Evolutionary conservation across 2,113 vertebrate genomes (phyloP).

Genomic region (Nematolebias whitei): DNA sequence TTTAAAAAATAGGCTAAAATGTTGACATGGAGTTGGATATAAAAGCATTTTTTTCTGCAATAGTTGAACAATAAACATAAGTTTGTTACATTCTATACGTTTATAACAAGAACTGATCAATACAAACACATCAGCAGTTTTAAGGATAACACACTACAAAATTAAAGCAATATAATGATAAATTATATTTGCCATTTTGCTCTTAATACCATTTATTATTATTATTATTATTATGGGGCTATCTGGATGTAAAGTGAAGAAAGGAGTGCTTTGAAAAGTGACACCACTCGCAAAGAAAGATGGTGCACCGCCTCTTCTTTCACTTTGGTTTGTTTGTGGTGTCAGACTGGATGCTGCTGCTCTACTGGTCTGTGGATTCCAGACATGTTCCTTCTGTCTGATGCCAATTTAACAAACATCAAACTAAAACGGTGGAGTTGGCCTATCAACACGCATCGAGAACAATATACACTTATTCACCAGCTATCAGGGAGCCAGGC

Average conservation of each 20-base stretch:
- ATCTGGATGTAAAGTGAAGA: constrained; percentile 14
- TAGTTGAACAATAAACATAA: no score
- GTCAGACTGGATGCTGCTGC: constrained; percentile 17
- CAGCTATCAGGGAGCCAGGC: background rate
- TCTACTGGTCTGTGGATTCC: constrained; percentile 10
- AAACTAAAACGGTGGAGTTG: background rate
- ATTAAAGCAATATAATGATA: constrained; percentile 30
- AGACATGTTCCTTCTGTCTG: constrained; percentile 3
- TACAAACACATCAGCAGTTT: constrained; percentile 53
- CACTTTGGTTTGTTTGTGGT: constrained; percentile 5
- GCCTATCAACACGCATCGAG: background rate
- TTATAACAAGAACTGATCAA: background rate
- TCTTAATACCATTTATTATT: background rate
- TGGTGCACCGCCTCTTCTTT: background rate
- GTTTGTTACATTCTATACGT: no score
- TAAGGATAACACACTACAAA: constrained; percentile 59
- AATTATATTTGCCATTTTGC: background rate
- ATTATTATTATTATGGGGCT: background rate
- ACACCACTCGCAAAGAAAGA: background rate
- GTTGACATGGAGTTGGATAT: no score
- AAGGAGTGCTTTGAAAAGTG: background rate
- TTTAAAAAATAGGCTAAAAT: no score
- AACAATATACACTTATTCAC: constrained; percentile 3
- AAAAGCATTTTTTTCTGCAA: no score
- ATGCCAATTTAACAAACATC: constrained; percentile 14